Evolutionary conservation across 2,888 invertebrate genomes (phyloP).

Genomic region (Calliphora vomitoria): DNA sequence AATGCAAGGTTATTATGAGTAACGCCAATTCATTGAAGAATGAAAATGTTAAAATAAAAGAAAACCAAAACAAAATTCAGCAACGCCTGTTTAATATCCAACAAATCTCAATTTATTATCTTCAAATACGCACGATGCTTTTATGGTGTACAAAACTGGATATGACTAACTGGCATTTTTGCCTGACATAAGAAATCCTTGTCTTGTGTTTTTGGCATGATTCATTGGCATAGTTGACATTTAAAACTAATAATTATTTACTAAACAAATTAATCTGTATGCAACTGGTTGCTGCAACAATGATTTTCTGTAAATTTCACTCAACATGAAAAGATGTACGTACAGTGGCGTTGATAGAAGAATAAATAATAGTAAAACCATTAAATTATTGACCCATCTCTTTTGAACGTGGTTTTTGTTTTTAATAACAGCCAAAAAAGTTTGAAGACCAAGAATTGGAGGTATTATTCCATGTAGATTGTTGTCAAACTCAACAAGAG

Average conservation of each 20-base stretch:
- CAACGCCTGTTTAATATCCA: constrained; percentile 56
- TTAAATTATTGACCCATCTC: too few relatives aligned
- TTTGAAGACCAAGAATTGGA: too few relatives aligned
- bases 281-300: too few relatives aligned
- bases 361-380: too few relatives aligned
- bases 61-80: constrained; percentile 19
- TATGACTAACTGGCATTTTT: constrained; percentile 52
- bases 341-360: too few relatives aligned
- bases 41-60: constrained; percentile 30
- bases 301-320: too few relatives aligned
- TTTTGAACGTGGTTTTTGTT: too few relatives aligned
- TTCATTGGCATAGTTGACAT: constrained; percentile 8
- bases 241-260: not conserved
- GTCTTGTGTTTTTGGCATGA: constrained; percentile 13
- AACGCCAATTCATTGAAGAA: constrained; percentile 34
- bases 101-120: constrained; percentile 51
- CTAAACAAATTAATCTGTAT: not conserved
- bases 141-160: not conserved
- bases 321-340: too few relatives aligned
- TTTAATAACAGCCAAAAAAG: too few relatives aligned
- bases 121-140: constrained; percentile 28
- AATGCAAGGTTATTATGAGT: constrained; percentile 48
- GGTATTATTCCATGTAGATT: too few relatives aligned
- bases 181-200: constrained; percentile 17
- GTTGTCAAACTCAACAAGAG: too few relatives aligned